These are phyloP conservation scores for Elanus axillaris DNA, from an alignment of 2,113 vertebrate genomes.

Conservation along the genomic window DNA sequence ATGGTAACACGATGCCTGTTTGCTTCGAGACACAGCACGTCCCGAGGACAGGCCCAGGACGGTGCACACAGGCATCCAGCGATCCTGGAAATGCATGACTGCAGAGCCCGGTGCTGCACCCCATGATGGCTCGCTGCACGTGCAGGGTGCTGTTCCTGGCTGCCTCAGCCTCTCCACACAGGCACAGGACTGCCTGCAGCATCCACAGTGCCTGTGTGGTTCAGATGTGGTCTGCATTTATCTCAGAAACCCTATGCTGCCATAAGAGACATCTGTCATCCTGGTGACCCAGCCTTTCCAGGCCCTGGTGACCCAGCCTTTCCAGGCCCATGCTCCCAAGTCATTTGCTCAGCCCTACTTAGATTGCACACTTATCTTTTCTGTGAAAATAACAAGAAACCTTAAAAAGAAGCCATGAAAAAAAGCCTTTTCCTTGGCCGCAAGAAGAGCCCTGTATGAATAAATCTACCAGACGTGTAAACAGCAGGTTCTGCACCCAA, in stretches of 20 bases:
- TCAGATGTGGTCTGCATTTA: not conserved
- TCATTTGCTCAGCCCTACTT: not conserved
- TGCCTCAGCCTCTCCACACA: not conserved
- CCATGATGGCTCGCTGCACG: rapidly evolving
- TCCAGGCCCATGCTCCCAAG: not conserved
- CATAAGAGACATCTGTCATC: not conserved
- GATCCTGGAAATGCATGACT: rapidly evolving
- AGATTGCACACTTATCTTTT: not conserved
- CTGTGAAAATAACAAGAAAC: not conserved
- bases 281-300: not conserved
- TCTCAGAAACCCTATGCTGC: not conserved
- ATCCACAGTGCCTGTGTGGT: not conserved
- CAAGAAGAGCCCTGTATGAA: not conserved
- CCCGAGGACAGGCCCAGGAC: not conserved
- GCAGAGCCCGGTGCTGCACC: not conserved
- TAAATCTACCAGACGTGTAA: not conserved
- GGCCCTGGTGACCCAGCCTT: not conserved
- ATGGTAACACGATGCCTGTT: not conserved
- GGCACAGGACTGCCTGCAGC: not conserved
- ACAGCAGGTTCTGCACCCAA: not conserved
- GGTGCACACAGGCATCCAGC: not conserved
- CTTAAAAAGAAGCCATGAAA: not conserved
- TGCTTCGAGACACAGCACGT: not conserved
- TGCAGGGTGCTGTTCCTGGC: not conserved
- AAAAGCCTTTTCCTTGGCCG: not conserved